Base-by-base conservation (phyloP, 2,113 vertebrate species). In the Passer montanus region DNA sequence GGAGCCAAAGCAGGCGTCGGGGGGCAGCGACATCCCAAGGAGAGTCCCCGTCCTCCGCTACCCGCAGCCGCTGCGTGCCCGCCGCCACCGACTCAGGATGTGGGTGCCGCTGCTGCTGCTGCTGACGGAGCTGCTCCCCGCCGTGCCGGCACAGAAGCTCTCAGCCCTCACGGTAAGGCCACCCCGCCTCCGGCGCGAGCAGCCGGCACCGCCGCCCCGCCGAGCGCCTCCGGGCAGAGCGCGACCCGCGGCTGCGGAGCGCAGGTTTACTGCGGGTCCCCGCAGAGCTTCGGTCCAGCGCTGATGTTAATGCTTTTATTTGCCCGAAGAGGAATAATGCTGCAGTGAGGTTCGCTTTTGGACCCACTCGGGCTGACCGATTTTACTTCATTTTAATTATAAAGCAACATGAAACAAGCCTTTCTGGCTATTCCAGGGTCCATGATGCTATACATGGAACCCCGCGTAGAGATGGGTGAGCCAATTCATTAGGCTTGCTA, bases 131-230 rank as follows among this genome's bases (percentile, higher is more conserved):
- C 94, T 98, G 89, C 94, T 97, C 22, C 93, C 93, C 23, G 93
- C 63, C 33, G 97, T 94, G 87, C 95, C 96, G 66, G 97, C 97
- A 30, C 98, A 98, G 95, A 98, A 97, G 87, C 96, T 98, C 89
- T 98, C 98, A 6, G 98, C 98, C 35, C 97, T 98, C 59, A 98
- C 97, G 97, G 98, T 98, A 97, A 98, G 97, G 67, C 53, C 11
- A 22, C 23, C 56, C 49, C 27, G 41, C 46, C 13, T 14, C 20
- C 4, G 66, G 49, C 21, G 33, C n/a, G 43, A 19, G 62, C 85
- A 15, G 58, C 73, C 47, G 58, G 35, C 74, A 46, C 69, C 31
- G 43, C 75, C 27, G 47, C 50, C 44, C 49, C 53, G 39, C 66
- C 43, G 43, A 24, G 11, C 35, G n/a, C 50, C 31, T 9, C 20